Conservation (phyloP, 2,888 invertebrate species). For the Synanthedon andrenaeformis region DNA sequence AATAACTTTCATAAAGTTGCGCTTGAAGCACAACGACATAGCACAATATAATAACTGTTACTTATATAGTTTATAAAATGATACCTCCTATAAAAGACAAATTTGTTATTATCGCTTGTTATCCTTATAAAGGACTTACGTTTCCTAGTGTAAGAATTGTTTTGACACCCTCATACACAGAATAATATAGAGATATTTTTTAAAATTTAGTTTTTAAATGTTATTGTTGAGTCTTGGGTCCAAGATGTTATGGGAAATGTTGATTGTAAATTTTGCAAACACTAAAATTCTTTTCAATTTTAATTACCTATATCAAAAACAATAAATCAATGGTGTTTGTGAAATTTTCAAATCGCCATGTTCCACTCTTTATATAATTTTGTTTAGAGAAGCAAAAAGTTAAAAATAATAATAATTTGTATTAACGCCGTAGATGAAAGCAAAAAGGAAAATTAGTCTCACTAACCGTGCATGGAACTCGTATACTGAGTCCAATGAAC, state of each 20-base stretch:
- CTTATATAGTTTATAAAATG: constrained; percentile 34
- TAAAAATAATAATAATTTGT: too few relatives aligned
- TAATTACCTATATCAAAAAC: background rate
- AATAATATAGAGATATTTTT: constrained; percentile 22
- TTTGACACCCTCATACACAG: constrained; percentile 10
- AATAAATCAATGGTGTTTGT: constrained; percentile 1
- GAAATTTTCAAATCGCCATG: background rate
- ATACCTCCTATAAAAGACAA: constrained; percentile 58
- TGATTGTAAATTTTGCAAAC: background rate
- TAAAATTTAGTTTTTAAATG: constrained; percentile 50
- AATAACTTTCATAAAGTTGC: constrained; percentile 19
- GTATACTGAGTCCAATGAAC: too few relatives aligned
- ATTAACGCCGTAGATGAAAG: too few relatives aligned
- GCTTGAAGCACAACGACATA: constrained; percentile 41
- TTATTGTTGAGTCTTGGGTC: constrained; percentile 60
- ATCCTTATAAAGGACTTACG: constrained; percentile 62
- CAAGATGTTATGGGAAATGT: constrained; percentile 36
- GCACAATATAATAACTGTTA: constrained; percentile 38
- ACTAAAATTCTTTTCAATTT: background rate
- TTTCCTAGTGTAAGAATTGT: constrained; percentile 50
- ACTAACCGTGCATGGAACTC: too few relatives aligned
- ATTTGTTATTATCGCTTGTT: constrained; percentile 60
- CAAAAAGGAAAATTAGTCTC: too few relatives aligned
- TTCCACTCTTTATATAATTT: background rate
- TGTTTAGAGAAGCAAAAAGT: too few relatives aligned